Percentiles rank a stretch among this genome's conserved stretches.
Conservation (phyloP, 2,888 invertebrate species). For the Encarsia formosa region DNA sequence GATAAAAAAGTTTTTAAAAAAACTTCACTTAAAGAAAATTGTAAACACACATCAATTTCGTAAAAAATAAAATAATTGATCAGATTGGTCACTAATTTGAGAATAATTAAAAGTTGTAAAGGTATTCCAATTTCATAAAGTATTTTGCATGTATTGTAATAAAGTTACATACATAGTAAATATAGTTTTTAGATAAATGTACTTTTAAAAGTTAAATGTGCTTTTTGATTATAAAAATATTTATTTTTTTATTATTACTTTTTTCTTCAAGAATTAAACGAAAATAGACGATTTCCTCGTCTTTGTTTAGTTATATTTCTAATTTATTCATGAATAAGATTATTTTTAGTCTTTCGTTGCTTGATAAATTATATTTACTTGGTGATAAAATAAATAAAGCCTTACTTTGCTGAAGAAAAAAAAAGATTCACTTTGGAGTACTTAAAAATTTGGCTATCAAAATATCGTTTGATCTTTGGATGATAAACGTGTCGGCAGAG, state of each 20-base stretch:
- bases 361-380: constrained; percentile 19
- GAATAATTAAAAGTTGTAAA: too few species aligned
- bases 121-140: constrained; percentile 17
- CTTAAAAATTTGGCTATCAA: constrained; percentile 25
- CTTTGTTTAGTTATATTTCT: not conserved
- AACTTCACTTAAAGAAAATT: too few species aligned
- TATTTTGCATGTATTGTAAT: constrained; percentile 24
- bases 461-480: constrained; percentile 27
- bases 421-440: constrained; percentile 15
- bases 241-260: constrained; percentile 13
- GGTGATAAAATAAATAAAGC: constrained; percentile 16
- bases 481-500: constrained; percentile 21
- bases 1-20: too few species aligned
- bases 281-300: constrained; percentile 26
- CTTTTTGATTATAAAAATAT: constrained; percentile 19
- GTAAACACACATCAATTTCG: constrained; percentile 17
- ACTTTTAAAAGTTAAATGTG: constrained; percentile 27
- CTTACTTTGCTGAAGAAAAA: constrained; percentile 17
- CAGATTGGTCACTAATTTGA: not conserved
- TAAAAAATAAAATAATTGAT: constrained; percentile 9
- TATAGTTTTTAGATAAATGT: constrained; percentile 24
- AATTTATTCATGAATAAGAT: not conserved
- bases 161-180: constrained; percentile 25
- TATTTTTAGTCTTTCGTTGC: constrained; percentile 25
- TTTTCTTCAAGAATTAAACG: constrained; percentile 27